Base-by-base conservation (phyloP, 2,797 vertebrate genomes). In the Propithecus deckenii region DNA sequence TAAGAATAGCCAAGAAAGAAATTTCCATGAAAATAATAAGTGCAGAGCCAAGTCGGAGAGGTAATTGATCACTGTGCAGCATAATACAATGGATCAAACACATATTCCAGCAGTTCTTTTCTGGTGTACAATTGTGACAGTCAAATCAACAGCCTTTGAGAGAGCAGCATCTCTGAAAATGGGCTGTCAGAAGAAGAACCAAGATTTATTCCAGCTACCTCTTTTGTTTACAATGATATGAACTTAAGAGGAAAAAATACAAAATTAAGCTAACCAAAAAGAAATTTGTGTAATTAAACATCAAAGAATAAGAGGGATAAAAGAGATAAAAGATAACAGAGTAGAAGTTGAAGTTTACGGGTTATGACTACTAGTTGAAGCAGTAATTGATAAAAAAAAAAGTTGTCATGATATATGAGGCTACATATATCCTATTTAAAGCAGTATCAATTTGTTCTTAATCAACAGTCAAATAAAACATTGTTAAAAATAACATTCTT, bases 21-120 rank as follows among this genome's bases (percentile, higher is more conserved):
- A 98, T 98, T 98, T 98, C 91, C 97, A 98, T 98, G 98, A 98
- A 98, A 98, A 98, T 98, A 98, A 89, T 96, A 98, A 98, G 93
- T 92, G 89, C 0, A 0, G 92, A 97, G 71, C 74, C 89, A 96
- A 95, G 74, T 94, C 93, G 76, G 97, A 98, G 97, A 98, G 97
- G 98, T 97, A 98, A 96, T 95, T 98, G 98, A 98, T 98, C 98
- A 98, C 55, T 67, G 80, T 84, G 95, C 55, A 97, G 89, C 78
- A 91, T 81, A 80, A 88, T 28, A 94, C 95, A 96, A 96, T 94
- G 97, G 95, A 98, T 98, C 97, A 98, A 97, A 97, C 83, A 91
- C 43, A 86, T 57, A 96, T 89, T 86, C 86, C 57, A 59, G 92
- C 85, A 91, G 95, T 92, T 97, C 69, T 94, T 86, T 94, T 97